phyloP scores from a whole-genome alignment of 2,113 vertebrate genomes.

The Oxyruncus cristatus region DNA sequence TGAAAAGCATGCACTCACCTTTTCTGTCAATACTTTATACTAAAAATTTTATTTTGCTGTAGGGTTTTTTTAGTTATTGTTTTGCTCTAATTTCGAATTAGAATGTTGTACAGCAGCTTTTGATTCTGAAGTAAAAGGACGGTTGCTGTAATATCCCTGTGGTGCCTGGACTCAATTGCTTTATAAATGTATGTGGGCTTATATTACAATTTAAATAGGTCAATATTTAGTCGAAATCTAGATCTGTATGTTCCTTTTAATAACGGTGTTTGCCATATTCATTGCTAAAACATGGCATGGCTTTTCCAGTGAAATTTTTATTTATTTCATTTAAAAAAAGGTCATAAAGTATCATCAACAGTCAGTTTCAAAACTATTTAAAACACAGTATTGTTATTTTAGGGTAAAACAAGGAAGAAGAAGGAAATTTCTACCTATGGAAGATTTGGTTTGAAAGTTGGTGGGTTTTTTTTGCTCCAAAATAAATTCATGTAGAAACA shows the following conservation, averaged over 20 bases:
- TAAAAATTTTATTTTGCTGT: background rate
- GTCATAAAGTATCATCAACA: background rate
- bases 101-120: background rate
- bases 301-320: background rate
- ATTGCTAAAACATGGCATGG: background rate
- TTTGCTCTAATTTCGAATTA: background rate
- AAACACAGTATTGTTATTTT: background rate
- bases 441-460: background rate
- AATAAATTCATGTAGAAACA: background rate
- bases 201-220: background rate
- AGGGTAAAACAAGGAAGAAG: background rate
- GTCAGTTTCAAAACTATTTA: background rate
- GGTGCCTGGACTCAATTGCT: background rate
- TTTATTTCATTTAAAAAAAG: background rate
- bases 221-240: background rate
- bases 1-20: rapidly evolving
- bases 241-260: background rate
- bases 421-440: background rate
- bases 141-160: background rate
- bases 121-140: background rate
- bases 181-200: background rate
- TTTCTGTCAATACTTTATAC: background rate
- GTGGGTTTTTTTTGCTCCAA: background rate
- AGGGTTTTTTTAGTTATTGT: background rate
- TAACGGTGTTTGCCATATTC: background rate